These are phyloP conservation scores for Potamilus streckersoni DNA, from an alignment of 1,140 invertebrate species.

Conservation along the genomic window DNA sequence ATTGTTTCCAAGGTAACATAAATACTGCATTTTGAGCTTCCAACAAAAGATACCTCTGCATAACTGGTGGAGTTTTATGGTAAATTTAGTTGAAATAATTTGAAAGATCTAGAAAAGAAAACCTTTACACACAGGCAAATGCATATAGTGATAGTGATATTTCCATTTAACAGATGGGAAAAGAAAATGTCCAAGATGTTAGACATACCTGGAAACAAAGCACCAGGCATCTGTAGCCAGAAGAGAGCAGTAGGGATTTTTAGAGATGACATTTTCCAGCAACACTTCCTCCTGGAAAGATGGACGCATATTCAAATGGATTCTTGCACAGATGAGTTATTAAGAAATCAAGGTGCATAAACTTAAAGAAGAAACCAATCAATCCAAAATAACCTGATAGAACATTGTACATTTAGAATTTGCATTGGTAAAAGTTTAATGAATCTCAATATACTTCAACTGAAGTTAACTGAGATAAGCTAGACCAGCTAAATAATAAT, in stretches of 20 bases:
- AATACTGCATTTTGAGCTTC: background rate
- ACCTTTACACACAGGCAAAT: too few species aligned
- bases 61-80: too few species aligned
- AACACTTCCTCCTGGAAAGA: constrained; percentile 43
- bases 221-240: constrained; percentile 53
- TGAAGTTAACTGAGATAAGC: too few species aligned
- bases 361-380: constrained; percentile 5
- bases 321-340: background rate
- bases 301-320: background rate
- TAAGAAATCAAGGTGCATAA: too few species aligned
- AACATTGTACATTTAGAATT: too few species aligned
- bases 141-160: too few species aligned
- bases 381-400: background rate
- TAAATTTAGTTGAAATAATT: too few species aligned
- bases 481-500: too few species aligned
- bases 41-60: too few species aligned
- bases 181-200: background rate
- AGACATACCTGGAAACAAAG: constrained; percentile 47
- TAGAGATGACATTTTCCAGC: constrained; percentile 32
- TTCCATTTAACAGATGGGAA: too few species aligned
- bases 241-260: constrained; percentile 29
- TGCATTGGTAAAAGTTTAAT: background rate
- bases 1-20: background rate
- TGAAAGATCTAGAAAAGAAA: too few species aligned
- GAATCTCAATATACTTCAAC: background rate